A percentile compares a stretch with the other conserved stretches of the same genome.
phyloP scores from a whole-genome alignment of 2,888 invertebrate species.

The Microctonus brassicae region DNA sequence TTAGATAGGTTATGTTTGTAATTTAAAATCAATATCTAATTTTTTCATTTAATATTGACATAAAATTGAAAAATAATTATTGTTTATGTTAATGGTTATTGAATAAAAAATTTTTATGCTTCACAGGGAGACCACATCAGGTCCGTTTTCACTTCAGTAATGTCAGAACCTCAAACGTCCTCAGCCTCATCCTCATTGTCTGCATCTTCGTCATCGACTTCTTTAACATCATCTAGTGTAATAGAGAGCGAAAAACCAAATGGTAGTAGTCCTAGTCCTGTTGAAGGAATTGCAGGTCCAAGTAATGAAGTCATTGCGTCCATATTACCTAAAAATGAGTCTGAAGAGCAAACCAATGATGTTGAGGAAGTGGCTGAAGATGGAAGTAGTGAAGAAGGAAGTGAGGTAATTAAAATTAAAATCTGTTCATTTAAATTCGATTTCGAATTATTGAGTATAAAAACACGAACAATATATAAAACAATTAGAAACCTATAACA shows the following conservation, averaged over 20 bases:
- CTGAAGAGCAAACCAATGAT: conserved; percentile 62
- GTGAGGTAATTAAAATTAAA: conserved; percentile 51
- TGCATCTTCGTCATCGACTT: conserved; percentile 63
- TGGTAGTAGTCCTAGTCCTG: conserved; percentile 66
- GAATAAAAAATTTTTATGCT: neutral
- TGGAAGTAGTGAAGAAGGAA: conserved; percentile 62
- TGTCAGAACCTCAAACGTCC: conserved; percentile 34
- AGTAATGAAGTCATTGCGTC: conserved; percentile 59
- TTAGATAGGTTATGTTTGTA: neutral
- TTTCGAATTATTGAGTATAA: too few species aligned
- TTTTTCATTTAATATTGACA: neutral
- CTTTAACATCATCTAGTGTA: conserved; percentile 57
- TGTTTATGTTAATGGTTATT: neutral
- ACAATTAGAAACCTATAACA: neutral
- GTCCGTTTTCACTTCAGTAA: conserved; percentile 27
- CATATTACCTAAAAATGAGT: conserved; percentile 55
- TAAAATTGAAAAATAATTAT: neutral
- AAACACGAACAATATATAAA: neutral
- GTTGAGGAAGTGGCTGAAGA: conserved; percentile 64
- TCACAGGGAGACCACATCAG: conserved; percentile 22
- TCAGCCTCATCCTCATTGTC: conserved; percentile 29
- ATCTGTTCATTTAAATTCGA: too few species aligned
- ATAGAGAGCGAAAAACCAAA: conserved; percentile 62
- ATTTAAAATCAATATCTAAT: neutral
- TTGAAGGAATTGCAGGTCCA: conserved; percentile 65